phyloP scores from a whole-genome alignment of 23 tunicate species.

The Ascidia mentula region DNA sequence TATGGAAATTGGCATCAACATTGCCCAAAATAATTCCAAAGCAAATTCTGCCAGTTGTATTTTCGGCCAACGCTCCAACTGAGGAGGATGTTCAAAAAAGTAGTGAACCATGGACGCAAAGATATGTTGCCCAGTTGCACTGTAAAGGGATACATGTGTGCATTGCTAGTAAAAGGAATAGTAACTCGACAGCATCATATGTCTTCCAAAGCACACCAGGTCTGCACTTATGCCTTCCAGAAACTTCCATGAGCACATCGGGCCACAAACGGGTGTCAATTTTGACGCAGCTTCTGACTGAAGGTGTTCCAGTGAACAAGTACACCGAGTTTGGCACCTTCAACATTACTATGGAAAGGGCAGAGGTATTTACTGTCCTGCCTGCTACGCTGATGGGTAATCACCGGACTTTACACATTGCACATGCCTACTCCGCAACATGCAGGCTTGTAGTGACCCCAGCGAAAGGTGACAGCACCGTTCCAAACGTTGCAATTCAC shows the following conservation, averaged over 20 bases:
- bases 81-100: not conserved
- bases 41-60: conserved; percentile 19
- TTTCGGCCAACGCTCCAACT: not conserved
- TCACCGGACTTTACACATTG: not conserved
- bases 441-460: conserved; percentile 52
- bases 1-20: conserved; percentile 8
- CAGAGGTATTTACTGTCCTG: conserved; percentile 31
- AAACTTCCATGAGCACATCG: conserved; percentile 25
- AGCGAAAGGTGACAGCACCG: not conserved
- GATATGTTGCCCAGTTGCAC: conserved; percentile 33
- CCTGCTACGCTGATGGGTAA: not conserved
- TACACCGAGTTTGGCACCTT: conserved; percentile 60
- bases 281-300: conserved; percentile 19
- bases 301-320: conserved; percentile 32
- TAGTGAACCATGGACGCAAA: not conserved
- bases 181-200: not conserved
- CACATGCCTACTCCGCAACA: conserved; percentile 48
- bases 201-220: not conserved
- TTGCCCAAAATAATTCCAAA: conserved; percentile 26
- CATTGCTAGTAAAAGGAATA: not conserved
- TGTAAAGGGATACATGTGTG: conserved; percentile 28
- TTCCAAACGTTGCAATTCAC: conserved; percentile 36
- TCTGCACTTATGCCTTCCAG: conserved; percentile 28
- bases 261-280: conserved; percentile 52
- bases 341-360: conserved; percentile 49